A percentile compares a stretch with the other conserved stretches of the same genome.
These are phyloP conservation scores for Saccostrea echinata DNA, from an alignment of 1,140 invertebrate species.

Conservation along the genomic window DNA sequence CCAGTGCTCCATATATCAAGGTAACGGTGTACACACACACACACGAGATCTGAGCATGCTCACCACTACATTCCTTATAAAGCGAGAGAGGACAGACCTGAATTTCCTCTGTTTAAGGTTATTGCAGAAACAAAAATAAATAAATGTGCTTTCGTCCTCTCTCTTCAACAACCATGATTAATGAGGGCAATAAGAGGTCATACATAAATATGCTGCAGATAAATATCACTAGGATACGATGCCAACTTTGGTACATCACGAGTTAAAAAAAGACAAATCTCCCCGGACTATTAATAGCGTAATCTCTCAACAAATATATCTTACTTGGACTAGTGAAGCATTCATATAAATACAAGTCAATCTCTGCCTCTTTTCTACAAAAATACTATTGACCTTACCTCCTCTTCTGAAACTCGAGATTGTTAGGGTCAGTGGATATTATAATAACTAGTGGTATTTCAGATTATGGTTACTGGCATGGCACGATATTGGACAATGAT, in stretches of 20 bases:
- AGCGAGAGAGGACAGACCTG: constrained; percentile 23
- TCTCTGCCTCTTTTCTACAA: constrained; percentile 21
- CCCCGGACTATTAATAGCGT: constrained; percentile 19
- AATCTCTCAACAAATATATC: constrained; percentile 20
- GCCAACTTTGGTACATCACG: constrained; percentile 33
- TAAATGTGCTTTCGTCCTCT: background rate
- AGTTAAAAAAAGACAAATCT: constrained; percentile 26
- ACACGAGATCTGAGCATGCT: background rate
- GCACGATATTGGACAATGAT: constrained; percentile 28
- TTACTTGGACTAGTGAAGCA: constrained; percentile 26
- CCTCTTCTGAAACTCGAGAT: background rate
- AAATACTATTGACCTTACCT: background rate
- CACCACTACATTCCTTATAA: background rate
- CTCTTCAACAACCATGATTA: constrained; percentile 34
- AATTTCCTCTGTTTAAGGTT: constrained; percentile 24
- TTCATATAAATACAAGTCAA: constrained; percentile 24
- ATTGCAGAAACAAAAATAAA: background rate
- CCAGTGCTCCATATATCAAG: background rate
- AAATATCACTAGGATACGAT: constrained; percentile 17
- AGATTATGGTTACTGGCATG: constrained; percentile 10
- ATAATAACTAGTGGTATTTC: background rate
- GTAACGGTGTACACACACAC: background rate
- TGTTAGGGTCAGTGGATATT: constrained; percentile 10
- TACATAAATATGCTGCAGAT: constrained; percentile 24
- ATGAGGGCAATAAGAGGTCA: constrained; percentile 11